Base-by-base conservation (phyloP, 2,888 invertebrate species). In the Diaprepes abbreviatus region DNA sequence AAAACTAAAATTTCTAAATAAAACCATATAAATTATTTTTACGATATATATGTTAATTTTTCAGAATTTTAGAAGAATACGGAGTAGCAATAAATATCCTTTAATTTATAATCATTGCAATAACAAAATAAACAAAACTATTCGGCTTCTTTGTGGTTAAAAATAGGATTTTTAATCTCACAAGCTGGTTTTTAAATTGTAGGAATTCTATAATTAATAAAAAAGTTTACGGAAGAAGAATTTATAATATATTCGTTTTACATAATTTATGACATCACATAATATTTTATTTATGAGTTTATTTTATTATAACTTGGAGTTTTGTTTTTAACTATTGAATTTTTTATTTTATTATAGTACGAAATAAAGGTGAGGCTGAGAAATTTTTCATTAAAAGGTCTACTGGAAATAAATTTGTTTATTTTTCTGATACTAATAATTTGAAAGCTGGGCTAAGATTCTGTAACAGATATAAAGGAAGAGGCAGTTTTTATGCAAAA, bases 261-360 rank as follows among this genome's bases (percentile, higher is more conserved):
- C 28, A 28, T 50, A 50, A 50, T 50, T 50, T 50, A 50, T 28
- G 48, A 50, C 48, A 43, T 43, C 43, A 43, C 43, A 50, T 50
- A 50, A 50, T 50, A 50, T 28, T 50, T 50, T 50, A 50, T 50
- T 50, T 50, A 50, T 50, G 48, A 50, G 48, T 28, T 50, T 50
- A 50, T 50, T 50, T 50, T 28, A 50, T 28, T 28, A 50, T 14
- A 9, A 28, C 12, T 48, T 28, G 4, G 28, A 21, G 28, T 14
- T 50, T 50, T 28, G 12, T 50, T 50, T 50, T 35, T 21, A n/a
- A n/a, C n/a, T 28, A 14, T 28, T 28, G n/a, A 12, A 6, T 48
- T 24, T 48, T 12, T 48, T 24, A 9, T 28, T 28, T 50, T 50
- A 28, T 16, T 50, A 12, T 16, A 40, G 9, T 33, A 33, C n/a